Percentiles rank a stretch among this genome's conserved stretches.
These are phyloP conservation scores for Leptodirus hochenwartii DNA, from an alignment of 2,888 invertebrate genomes.

Conservation along the genomic window DNA sequence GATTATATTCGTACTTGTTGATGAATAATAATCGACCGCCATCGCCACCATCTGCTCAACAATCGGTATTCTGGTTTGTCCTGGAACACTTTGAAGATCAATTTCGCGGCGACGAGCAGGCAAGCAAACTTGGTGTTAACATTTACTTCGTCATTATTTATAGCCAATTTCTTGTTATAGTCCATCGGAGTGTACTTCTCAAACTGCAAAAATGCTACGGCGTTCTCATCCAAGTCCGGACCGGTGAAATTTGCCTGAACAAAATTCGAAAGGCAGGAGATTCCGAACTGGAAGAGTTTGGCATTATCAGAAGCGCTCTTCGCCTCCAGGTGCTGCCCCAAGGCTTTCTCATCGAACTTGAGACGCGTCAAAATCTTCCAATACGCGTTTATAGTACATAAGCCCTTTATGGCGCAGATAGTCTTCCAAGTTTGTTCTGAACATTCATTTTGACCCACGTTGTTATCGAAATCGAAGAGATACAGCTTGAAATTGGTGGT, in stretches of 20 bases:
- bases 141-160: slow-evolving; percentile 49
- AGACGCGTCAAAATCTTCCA: slow-evolving; percentile 14
- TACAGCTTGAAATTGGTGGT: no score
- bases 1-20: no score
- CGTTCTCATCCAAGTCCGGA: slow-evolving; percentile 32
- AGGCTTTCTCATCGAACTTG: slow-evolving; percentile 13
- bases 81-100: slow-evolving; percentile 24
- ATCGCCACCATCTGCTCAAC: slow-evolving; percentile 48
- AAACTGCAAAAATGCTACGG: slow-evolving; percentile 26
- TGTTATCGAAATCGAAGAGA: no score
- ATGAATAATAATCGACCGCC: slow-evolving; percentile 54
- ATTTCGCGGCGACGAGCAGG: slow-evolving; percentile 25
- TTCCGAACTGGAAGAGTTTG: slow-evolving; percentile 34
- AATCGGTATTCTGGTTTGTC: slow-evolving; percentile 22
- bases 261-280: slow-evolving; percentile 51
- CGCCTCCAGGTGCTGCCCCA: no score
- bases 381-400: no score
- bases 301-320: no score
- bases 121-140: slow-evolving; percentile 41
- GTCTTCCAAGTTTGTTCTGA: no score
- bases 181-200: slow-evolving; percentile 29
- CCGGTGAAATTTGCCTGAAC: slow-evolving; percentile 72
- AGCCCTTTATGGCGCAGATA: no score
- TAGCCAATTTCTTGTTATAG: slow-evolving; percentile 27
- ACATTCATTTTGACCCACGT: no score